These are phyloP conservation scores for Xenopus borealis DNA, from an alignment of 2,113 vertebrate species.

Conservation along the genomic window DNA sequence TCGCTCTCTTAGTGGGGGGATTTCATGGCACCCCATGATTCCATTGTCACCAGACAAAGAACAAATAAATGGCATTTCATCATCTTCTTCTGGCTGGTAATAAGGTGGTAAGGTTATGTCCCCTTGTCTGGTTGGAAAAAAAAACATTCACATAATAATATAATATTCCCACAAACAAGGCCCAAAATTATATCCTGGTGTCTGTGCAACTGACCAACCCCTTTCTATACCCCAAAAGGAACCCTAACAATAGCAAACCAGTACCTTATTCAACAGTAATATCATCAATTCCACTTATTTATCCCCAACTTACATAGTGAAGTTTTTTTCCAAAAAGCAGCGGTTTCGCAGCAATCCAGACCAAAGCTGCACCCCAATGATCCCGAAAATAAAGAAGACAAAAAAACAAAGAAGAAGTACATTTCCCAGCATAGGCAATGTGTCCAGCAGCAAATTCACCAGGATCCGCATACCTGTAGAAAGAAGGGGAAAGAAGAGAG, in stretches of 20 bases:
- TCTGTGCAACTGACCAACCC: too few species aligned
- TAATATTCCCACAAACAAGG: too few species aligned
- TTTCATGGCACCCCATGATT: slow-evolving; percentile 92
- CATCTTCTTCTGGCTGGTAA: slow-evolving; percentile 88
- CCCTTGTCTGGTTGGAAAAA: slow-evolving; percentile 64
- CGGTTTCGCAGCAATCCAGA: slow-evolving; percentile 76
- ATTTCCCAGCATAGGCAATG: slow-evolving; percentile 76
- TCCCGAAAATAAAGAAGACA: slow-evolving; percentile 81
- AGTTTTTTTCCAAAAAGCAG: slow-evolving; percentile 78
- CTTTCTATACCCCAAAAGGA: too few species aligned
- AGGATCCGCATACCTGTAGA: slow-evolving; percentile 73
- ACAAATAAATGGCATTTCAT: slow-evolving; percentile 96
- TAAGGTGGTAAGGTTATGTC: slow-evolving; percentile 85
- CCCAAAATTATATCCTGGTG: too few species aligned
- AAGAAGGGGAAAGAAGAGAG: slow-evolving; percentile 41
- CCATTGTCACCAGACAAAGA: slow-evolving; percentile 92
- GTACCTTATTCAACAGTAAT: too few species aligned
- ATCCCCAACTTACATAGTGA: slow-evolving; percentile 70
- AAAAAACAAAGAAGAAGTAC: slow-evolving; percentile 80
- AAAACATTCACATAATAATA: too few species aligned
- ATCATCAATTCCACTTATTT: background rate
- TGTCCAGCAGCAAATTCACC: slow-evolving; percentile 78
- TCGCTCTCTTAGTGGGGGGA: slow-evolving; percentile 81
- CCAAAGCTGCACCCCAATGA: slow-evolving; percentile 79
- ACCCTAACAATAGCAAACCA: too few species aligned